phyloP scores from a whole-genome alignment of 2,888 invertebrate species.

The Aspidiotus rigidus region DNA sequence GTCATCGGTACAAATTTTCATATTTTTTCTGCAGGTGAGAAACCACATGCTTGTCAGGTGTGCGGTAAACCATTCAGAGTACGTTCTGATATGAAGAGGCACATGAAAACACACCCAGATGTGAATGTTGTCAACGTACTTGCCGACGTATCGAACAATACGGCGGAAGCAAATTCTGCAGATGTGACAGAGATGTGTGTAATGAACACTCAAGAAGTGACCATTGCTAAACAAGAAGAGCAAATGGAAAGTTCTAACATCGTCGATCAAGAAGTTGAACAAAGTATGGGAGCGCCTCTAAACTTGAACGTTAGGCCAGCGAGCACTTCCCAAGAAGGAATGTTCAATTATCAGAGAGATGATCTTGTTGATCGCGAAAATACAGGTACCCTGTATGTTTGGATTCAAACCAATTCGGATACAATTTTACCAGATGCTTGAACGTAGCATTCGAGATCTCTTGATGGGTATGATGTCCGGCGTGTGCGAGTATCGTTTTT shows the following conservation, averaged over 20 bases:
- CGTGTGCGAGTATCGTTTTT: too few relatives aligned
- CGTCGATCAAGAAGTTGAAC: constrained; percentile 17
- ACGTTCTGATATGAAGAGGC: constrained; percentile 72
- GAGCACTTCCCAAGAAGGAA: constrained; percentile 36
- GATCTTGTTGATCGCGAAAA: constrained; percentile 38
- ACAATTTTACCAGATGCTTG: constrained; percentile 39
- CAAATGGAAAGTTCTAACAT: background rate
- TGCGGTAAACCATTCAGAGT: constrained; percentile 77
- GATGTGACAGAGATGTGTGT: constrained; percentile 17
- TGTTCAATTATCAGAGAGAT: constrained; percentile 35
- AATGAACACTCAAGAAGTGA: constrained; percentile 10
- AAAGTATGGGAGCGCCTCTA: constrained; percentile 36
- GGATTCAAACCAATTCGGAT: constrained; percentile 39
- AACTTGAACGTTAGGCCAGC: constrained; percentile 38
- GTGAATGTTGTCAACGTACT: constrained; percentile 32
- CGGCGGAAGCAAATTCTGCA: constrained; percentile 13
- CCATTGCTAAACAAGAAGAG: constrained; percentile 1
- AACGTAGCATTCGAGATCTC: constrained; percentile 1
- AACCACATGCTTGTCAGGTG: constrained; percentile 62
- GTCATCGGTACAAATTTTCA: background rate
- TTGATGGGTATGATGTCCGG: background rate
- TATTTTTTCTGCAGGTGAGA: constrained; percentile 52
- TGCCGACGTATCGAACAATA: constrained; percentile 13
- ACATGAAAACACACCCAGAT: constrained; percentile 58
- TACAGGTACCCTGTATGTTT: constrained; percentile 39